Conservation (phyloP, 2,797 vertebrate genomes). For the Enteromius argenteus region DNA sequence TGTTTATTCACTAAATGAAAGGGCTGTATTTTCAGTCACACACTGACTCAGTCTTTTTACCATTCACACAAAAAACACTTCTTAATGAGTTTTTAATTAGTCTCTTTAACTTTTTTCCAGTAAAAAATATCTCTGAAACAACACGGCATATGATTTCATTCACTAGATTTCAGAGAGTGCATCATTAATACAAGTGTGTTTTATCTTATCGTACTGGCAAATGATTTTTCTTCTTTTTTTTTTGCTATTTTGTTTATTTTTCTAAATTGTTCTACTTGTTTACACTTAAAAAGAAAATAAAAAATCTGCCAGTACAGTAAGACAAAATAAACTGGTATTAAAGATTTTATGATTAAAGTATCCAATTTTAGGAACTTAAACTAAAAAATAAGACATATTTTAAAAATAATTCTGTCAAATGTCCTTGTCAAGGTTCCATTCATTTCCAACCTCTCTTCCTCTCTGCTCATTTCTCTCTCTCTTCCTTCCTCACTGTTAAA, state of each 20-base stretch:
- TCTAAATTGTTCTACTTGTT: not conserved
- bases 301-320: too few species aligned
- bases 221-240: not conserved
- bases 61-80: not conserved
- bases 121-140: not conserved
- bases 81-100: not conserved
- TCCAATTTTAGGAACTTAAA: not conserved
- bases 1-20: not conserved
- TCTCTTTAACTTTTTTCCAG: not conserved
- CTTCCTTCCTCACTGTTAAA: slow-evolving; percentile 23
- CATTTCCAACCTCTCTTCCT: not conserved
- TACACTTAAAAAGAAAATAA: not conserved
- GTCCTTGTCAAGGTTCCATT: not conserved
- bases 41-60: not conserved
- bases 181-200: not conserved
- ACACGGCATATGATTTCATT: not conserved
- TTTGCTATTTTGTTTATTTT: not conserved
- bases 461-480: not conserved
- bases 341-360: not conserved
- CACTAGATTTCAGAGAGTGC: not conserved
- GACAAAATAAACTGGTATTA: too few species aligned
- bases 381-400: not conserved
- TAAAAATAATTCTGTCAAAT: not conserved
- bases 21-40: not conserved
- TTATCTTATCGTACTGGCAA: not conserved